Evolutionary conservation across 2,797 vertebrate genomes (phyloP).

Genomic region (Gastrophryne carolinensis): DNA sequence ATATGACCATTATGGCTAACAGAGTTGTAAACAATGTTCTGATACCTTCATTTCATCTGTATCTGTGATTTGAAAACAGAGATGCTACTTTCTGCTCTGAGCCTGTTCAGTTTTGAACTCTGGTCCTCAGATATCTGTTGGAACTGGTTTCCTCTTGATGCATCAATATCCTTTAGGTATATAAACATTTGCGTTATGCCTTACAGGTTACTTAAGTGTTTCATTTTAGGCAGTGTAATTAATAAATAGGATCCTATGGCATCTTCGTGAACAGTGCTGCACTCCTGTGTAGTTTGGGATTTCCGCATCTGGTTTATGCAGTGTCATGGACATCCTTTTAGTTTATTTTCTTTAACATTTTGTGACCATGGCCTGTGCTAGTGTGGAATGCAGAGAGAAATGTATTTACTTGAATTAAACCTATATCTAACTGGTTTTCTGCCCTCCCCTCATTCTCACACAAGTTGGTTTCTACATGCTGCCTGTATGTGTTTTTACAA

Average conservation of each 20-base stretch:
- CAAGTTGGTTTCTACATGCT: background rate
- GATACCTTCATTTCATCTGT: background rate
- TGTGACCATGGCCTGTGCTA: slow-evolving; percentile 19
- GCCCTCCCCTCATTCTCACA: background rate
- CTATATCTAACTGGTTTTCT: slow-evolving; percentile 29
- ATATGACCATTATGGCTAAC: background rate
- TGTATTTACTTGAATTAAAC: slow-evolving; percentile 50
- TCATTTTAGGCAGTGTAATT: background rate
- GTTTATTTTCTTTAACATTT: slow-evolving; percentile 1
- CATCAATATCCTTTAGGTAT: too few species aligned
- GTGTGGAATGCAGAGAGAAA: slow-evolving; percentile 32
- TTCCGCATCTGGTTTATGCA: slow-evolving; percentile 5
- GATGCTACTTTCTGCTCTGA: background rate
- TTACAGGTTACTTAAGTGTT: too few species aligned
- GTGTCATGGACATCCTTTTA: background rate
- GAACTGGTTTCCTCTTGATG: too few species aligned
- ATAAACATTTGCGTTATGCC: too few species aligned
- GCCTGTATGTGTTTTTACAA: background rate
- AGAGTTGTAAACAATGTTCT: background rate
- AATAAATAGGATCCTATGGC: background rate
- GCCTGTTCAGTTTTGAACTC: background rate
- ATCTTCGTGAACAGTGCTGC: background rate
- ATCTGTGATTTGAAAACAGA: background rate
- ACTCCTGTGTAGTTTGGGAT: background rate
- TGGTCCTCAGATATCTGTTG: too few species aligned